Conservation (phyloP, 2,113 vertebrate species). For the Syrrhaptes paradoxus region DNA sequence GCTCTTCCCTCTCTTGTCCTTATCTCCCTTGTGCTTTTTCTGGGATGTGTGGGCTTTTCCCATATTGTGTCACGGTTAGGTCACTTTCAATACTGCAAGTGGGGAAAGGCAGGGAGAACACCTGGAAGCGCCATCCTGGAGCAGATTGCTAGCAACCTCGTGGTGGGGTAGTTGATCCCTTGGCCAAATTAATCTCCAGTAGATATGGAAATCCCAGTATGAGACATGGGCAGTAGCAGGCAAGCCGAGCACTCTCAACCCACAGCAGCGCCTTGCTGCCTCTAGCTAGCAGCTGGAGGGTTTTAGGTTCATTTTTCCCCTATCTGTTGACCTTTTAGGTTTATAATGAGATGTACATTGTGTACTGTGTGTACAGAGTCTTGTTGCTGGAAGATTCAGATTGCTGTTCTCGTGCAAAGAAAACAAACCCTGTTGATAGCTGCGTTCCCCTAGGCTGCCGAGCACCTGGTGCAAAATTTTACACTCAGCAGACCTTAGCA, state of each 20-base stretch:
- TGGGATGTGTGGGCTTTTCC: background rate
- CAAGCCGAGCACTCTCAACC: background rate
- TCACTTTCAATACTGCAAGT: background rate
- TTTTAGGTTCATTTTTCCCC: background rate
- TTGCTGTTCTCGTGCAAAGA: background rate
- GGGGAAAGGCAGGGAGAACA: background rate
- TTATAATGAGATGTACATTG: background rate
- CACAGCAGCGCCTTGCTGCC: rapidly evolving
- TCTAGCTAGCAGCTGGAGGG: background rate
- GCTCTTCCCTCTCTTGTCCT: background rate
- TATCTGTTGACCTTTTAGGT: background rate
- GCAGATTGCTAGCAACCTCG: background rate
- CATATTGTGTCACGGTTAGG: background rate
- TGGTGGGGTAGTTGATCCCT: background rate
- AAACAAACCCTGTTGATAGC: background rate
- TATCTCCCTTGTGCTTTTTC: background rate
- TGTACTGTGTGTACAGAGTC: background rate
- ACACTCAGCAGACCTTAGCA: background rate
- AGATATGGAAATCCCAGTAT: background rate
- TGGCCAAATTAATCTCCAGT: background rate
- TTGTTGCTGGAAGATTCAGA: background rate
- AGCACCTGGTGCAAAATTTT: background rate
- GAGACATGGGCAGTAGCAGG: background rate
- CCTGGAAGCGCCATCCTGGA: background rate
- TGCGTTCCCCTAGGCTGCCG: background rate